A percentile compares a stretch with the other conserved stretches of the same genome.
phyloP scores from a whole-genome alignment of 2,113 vertebrate species.

The Galbula dea region DNA sequence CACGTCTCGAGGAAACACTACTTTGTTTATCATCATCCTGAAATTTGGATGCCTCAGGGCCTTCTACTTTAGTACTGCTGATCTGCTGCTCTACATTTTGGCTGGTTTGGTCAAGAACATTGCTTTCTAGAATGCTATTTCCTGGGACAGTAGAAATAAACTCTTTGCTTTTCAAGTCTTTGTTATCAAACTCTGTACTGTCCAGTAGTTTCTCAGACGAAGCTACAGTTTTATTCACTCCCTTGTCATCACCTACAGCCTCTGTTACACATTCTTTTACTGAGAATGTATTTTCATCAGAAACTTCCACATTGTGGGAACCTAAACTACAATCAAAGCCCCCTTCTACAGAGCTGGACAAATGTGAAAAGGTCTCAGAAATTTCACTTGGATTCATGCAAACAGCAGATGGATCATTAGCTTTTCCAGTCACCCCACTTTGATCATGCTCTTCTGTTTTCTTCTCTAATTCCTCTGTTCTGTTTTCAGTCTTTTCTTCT shows the following conservation, averaged over 20 bases:
- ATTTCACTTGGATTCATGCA: constrained; percentile 77
- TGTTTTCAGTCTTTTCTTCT: constrained; percentile 45
- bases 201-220: neutral
- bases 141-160: constrained; percentile 46
- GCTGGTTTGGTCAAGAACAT: constrained; percentile 20
- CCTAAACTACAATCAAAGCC: constrained; percentile 15
- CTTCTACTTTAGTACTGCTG: constrained; percentile 20
- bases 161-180: constrained; percentile 34
- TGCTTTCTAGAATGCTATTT: constrained; percentile 52
- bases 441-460: constrained; percentile 26
- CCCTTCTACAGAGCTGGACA: constrained; percentile 24
- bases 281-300: constrained; percentile 9
- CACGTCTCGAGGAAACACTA: constrained; percentile 51
- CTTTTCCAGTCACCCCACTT: constrained; percentile 28
- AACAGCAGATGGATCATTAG: constrained; percentile 47
- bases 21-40: constrained; percentile 48
- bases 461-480: constrained; percentile 46
- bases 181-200: constrained; percentile 44
- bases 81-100: constrained; percentile 40
- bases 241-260: constrained; percentile 10
- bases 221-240: neutral
- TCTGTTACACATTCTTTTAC: constrained; percentile 40
- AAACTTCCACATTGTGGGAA: constrained; percentile 17
- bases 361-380: constrained; percentile 63
- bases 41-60: constrained; percentile 22